These are phyloP conservation scores for Drosophila greeni DNA, from an alignment of 2,888 invertebrate genomes.

Conservation along the genomic window DNA sequence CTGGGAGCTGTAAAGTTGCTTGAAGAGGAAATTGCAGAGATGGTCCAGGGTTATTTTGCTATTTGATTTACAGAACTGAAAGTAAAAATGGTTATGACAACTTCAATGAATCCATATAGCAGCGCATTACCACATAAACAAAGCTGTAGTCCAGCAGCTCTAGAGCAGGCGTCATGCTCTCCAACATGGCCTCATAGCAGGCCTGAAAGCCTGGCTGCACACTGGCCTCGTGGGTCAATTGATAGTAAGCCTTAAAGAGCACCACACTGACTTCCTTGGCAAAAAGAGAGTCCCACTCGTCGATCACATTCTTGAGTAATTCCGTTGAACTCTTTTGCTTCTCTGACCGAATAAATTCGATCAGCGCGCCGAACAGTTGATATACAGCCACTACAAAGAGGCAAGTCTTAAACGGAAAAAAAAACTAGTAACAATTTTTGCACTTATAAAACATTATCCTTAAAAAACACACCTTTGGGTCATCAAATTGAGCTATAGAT, in stretches of 20 bases:
- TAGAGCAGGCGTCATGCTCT: constrained; percentile 63
- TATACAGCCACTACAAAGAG: constrained; percentile 80
- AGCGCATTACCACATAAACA: constrained; percentile 62
- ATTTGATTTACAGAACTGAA: constrained; percentile 72
- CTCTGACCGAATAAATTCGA: constrained; percentile 78
- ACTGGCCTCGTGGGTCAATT: constrained; percentile 56
- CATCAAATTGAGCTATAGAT: constrained; percentile 78
- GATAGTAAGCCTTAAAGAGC: constrained; percentile 74
- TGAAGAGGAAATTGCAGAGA: constrained; percentile 72
- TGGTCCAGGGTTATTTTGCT: constrained; percentile 68
- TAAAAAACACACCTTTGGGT: constrained; percentile 80
- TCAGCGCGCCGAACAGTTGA: constrained; percentile 80
- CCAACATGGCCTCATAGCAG: constrained; percentile 62
- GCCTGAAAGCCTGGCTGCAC: constrained; percentile 45
- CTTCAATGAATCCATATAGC: neutral
- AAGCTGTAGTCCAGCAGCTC: constrained; percentile 71
- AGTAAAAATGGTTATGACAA: neutral
- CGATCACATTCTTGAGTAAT: constrained; percentile 71
- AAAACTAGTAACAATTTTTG: neutral
- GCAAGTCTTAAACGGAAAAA: constrained; percentile 76
- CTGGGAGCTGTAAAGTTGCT: constrained; percentile 68
- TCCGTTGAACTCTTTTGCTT: constrained; percentile 76
- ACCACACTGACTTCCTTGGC: constrained; percentile 81
- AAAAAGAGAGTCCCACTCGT: constrained; percentile 90
- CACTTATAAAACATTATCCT: neutral